Evolutionary conservation across 1,140 invertebrate genomes (phyloP).

Genomic region (Drosophila prosaltans): DNA sequence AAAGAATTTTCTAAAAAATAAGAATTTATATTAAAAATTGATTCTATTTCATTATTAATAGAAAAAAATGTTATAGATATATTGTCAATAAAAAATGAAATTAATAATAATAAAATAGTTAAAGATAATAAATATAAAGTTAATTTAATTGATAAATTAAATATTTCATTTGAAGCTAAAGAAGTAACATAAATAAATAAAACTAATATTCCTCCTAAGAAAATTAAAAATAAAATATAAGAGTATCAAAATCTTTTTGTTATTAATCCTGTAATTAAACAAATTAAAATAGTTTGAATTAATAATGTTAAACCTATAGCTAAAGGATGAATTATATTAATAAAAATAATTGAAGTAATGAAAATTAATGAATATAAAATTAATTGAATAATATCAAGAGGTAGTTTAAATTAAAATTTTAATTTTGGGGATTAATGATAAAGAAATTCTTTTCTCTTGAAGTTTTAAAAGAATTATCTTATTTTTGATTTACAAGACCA

Average conservation of each 20-base stretch:
- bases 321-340: constrained; percentile 84
- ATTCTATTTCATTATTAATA: constrained; percentile 49
- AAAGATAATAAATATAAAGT: constrained; percentile 17
- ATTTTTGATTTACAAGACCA: constrained; percentile 86
- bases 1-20: constrained; percentile 74
- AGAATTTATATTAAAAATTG: constrained; percentile 44
- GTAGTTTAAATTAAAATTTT: constrained; percentile 85
- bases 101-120: constrained; percentile 21
- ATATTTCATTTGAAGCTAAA: constrained; percentile 85
- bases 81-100: constrained; percentile 40
- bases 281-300: constrained; percentile 83
- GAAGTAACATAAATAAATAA: constrained; percentile 83
- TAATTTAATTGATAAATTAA: constrained; percentile 78
- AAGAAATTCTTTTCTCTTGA: constrained; percentile 84
- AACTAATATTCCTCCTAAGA: constrained; percentile 42
- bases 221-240: constrained; percentile 57
- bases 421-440: constrained; percentile 86
- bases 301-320: constrained; percentile 84
- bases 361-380: constrained; percentile 73
- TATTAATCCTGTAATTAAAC: constrained; percentile 48
- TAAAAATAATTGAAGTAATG: constrained; percentile 67
- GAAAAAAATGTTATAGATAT: constrained; percentile 26
- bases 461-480: constrained; percentile 84
- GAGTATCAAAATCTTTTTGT: constrained; percentile 56
- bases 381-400: constrained; percentile 84